Percentiles rank a stretch among this genome's conserved stretches.
Evolutionary conservation across 2,113 vertebrate genomes (phyloP).

Genomic region (Poecile atricapillus): DNA sequence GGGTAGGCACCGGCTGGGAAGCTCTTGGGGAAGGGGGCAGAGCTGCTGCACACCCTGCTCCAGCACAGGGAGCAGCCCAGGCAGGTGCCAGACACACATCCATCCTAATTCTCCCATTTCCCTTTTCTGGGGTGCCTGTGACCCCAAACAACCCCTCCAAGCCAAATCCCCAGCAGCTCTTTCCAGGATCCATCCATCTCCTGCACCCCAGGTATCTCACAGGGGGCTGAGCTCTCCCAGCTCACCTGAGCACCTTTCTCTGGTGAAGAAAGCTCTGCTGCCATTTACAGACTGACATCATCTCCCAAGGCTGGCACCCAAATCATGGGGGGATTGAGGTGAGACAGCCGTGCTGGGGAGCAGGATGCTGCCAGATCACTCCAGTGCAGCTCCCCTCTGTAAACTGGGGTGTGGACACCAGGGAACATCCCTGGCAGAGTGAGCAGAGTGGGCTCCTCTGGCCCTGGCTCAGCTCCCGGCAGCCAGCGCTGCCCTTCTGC

Average conservation of each 20-base stretch:
- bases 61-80: background rate
- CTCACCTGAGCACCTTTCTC: background rate
- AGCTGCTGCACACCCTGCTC: background rate
- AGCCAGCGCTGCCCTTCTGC: slow-evolving; percentile 1
- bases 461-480: background rate
- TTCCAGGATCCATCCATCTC: background rate
- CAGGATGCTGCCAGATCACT: background rate
- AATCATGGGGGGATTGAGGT: background rate
- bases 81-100: accelerated
- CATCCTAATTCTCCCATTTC: background rate
- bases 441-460: background rate
- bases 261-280: background rate
- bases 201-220: background rate
- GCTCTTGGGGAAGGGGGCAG: background rate
- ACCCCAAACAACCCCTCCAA: background rate
- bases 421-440: accelerated
- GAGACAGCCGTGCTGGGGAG: background rate
- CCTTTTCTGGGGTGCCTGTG: background rate
- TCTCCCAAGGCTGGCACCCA: background rate
- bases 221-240: too few relatives aligned
- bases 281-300: accelerated
- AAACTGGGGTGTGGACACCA: accelerated
- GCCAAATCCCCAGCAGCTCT: background rate
- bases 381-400: background rate
- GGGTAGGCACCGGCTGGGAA: background rate